phyloP scores from a whole-genome alignment of 2,113 vertebrate species.

The Diglossa brunneiventris region DNA sequence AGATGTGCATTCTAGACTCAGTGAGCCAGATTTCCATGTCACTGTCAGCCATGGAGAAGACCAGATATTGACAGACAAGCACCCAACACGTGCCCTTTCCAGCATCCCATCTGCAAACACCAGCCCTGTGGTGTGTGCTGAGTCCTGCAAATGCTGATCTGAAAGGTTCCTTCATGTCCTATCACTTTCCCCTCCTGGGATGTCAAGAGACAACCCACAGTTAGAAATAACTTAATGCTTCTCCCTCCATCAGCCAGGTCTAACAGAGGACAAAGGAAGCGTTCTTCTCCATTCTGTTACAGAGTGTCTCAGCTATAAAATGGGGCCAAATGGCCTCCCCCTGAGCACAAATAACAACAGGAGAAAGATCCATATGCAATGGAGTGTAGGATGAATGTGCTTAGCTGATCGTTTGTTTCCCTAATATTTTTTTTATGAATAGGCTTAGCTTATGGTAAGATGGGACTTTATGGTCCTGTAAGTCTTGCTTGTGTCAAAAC shows the following conservation, averaged over 20 bases:
- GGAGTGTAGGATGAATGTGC: slow-evolving; percentile 34
- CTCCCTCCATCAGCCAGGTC: slow-evolving; percentile 19
- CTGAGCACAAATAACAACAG: slow-evolving; percentile 60
- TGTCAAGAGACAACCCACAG: background rate
- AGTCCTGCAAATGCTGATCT: background rate
- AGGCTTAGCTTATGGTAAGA: slow-evolving; percentile 59
- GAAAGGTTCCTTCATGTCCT: background rate
- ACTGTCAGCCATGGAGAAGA: background rate
- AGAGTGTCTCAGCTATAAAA: slow-evolving; percentile 31
- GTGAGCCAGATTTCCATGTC: background rate
- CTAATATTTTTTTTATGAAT: slow-evolving; percentile 70
- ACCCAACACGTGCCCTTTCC: background rate
- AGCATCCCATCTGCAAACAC: background rate
- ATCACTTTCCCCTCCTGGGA: background rate
- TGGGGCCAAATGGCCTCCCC: slow-evolving; percentile 41
- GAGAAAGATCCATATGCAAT: background rate
- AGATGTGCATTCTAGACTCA: background rate
- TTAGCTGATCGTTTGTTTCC: slow-evolving; percentile 50
- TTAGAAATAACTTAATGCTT: slow-evolving; percentile 36
- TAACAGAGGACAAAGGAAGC: slow-evolving; percentile 60
- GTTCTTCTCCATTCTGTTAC: slow-evolving; percentile 25
- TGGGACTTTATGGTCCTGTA: slow-evolving; percentile 45
- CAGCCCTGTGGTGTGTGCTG: background rate
- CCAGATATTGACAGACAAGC: background rate
- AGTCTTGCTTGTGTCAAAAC: slow-evolving; percentile 61